phyloP scores from a whole-genome alignment of 2,888 invertebrate species.

The Lasioglossum oenotherae region DNA sequence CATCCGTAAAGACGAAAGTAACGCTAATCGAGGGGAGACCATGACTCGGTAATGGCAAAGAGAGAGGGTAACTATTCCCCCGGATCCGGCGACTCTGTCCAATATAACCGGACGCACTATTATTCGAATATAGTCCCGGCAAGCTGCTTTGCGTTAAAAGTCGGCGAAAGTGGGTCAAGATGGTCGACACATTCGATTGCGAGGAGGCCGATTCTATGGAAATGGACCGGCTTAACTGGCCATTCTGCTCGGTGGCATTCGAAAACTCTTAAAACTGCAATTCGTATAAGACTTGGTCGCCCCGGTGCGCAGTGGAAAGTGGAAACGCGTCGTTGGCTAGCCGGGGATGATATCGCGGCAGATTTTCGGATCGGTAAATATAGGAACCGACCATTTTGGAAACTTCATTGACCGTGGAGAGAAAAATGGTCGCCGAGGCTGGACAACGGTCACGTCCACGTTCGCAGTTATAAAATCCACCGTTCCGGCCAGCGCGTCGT shows the following conservation, averaged over 20 bases:
- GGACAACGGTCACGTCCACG: slow-evolving; percentile 20
- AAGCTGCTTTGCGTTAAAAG: not conserved
- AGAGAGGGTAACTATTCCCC: too few relatives aligned
- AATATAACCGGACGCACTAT: not conserved
- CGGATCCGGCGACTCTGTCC: too few relatives aligned
- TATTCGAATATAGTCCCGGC: slow-evolving; percentile 2
- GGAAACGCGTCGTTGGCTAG: not conserved
- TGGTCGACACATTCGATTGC: slow-evolving; percentile 27
- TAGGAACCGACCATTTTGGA: slow-evolving; percentile 1
- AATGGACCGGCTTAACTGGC: slow-evolving; percentile 50
- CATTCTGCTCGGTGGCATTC: slow-evolving; percentile 23
- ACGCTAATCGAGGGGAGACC: too few relatives aligned
- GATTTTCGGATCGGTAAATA: slow-evolving; percentile 28
- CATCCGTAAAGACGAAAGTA: too few relatives aligned
- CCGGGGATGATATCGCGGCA: slow-evolving; percentile 3
- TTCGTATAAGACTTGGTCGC: slow-evolving; percentile 31
- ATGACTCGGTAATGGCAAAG: too few relatives aligned
- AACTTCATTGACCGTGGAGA: slow-evolving; percentile 20
- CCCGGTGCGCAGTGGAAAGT: not conserved
- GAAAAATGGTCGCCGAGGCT: slow-evolving; percentile 6
- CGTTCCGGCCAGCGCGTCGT: not conserved
- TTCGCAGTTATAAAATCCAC: not conserved
- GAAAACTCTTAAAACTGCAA: slow-evolving; percentile 36
- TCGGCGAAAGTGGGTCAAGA: slow-evolving; percentile 37
- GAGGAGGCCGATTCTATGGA: slow-evolving; percentile 27